Evolutionary conservation across 2,797 vertebrate genomes (phyloP), one percentile per base, ranked within the genome.

Genomic region (Aldrovandia affinis): DNA sequence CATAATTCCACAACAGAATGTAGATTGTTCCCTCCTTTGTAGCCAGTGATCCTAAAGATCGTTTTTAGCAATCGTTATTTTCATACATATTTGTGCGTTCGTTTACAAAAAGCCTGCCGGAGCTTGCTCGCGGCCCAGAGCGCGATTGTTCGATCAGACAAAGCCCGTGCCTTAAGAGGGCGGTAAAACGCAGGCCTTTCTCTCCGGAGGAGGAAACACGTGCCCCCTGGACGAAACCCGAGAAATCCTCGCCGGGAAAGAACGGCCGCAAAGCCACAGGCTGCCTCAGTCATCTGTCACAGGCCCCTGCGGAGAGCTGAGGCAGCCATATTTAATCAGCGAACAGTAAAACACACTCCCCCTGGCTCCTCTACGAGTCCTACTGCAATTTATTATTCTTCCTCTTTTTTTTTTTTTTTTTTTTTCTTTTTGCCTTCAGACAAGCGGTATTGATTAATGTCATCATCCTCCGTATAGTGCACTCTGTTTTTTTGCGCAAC

Each of bases 111-210:
- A 30, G 33, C 65, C 68, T n/a, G 9, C 44, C 44, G 28, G 36
- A 30, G 42, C 1, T 6, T 81, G 25, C 57, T 9, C 39, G 25
- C n/a, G n/a, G n/a, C 20, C 25, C 47, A 12, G 3, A 6, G 63
- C 30, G n/a, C 30, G 6, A 50, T 65, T 79, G 83, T 44, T 73
- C 22, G 57, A 7, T 50, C 8, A 65, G 59, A 30, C 36, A 68
- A 63, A 12, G 22, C 88, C n/a, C 88, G 59, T 68, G 87, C 92
- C 94, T 95, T 92, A 89, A 94, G 93, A 93, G 93, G 93, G 93
- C 93, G 92, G 90, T 88, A 87, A 86, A 91, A 87, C 86, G 91
- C 89, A 91, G 88, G 87, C 92, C 85, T 14, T 83, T 82, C 70
- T 70, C 59, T 70, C 63, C 33, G 33, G 54, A 82, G 22, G 7